phyloP scores from a whole-genome alignment of 2,888 invertebrate genomes.

The Salticus scenicus region DNA sequence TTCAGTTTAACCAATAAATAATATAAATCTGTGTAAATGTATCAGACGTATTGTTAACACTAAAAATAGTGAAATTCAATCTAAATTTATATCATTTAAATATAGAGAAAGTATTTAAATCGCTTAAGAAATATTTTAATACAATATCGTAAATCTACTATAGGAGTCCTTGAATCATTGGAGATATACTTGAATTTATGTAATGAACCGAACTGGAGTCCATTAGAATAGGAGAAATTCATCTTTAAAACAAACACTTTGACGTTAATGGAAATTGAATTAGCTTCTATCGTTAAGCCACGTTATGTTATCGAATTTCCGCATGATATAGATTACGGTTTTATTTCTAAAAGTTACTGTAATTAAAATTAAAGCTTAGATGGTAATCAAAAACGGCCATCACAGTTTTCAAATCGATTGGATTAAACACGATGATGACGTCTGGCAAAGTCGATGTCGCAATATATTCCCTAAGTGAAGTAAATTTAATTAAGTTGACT shows the following conservation, averaged over 20 bases:
- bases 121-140: too few relatives aligned
- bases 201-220: too few relatives aligned
- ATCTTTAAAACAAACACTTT: not conserved
- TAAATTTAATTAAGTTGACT: slow-evolving; percentile 63
- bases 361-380: slow-evolving; percentile 21
- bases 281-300: slow-evolving; percentile 6
- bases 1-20: too few relatives aligned
- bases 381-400: slow-evolving; percentile 24
- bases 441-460: slow-evolving; percentile 21
- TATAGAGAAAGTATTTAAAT: too few relatives aligned
- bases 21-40: too few relatives aligned
- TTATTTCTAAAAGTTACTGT: slow-evolving; percentile 12
- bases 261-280: not conserved
- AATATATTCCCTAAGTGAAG: slow-evolving; percentile 55
- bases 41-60: too few relatives aligned
- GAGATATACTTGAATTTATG: too few relatives aligned
- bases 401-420: slow-evolving; percentile 28
- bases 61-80: too few relatives aligned
- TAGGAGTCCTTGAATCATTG: too few relatives aligned
- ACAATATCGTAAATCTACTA: too few relatives aligned
- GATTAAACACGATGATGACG: slow-evolving; percentile 44
- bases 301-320: slow-evolving; percentile 11
- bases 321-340: not conserved
- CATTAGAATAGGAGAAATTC: not conserved
- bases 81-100: too few relatives aligned